Conservation (phyloP, 2,888 invertebrate species). For the Trypoxylon attenuatum region DNA sequence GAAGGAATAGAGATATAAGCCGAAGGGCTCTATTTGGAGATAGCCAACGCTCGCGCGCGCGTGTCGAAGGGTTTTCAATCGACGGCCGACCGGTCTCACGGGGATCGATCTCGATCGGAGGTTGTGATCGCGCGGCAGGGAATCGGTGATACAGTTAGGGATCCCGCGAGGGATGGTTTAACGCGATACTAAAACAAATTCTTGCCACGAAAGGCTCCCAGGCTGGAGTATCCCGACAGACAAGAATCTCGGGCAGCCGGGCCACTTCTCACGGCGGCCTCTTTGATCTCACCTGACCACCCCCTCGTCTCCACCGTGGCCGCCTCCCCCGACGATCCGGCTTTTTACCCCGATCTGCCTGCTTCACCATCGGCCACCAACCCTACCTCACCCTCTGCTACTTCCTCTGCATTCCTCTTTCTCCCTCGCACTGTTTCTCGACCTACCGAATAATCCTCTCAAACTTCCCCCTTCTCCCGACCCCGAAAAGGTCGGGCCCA, state of each 20-base stretch:
- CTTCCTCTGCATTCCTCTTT: conserved; percentile 27
- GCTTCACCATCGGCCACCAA: conserved; percentile 9
- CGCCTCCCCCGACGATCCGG: conserved; percentile 41
- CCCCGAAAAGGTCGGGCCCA: conserved; percentile 25
- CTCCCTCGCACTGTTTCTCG: no score
- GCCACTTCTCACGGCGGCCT: conserved; percentile 72
- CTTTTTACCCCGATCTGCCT: conserved; percentile 46
- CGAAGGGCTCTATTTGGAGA: no score
- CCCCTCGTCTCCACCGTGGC: conserved; percentile 57
- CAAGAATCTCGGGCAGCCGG: conserved; percentile 72
- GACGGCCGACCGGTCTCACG: neutral
- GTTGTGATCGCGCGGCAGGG: neutral
- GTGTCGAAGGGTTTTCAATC: no score
- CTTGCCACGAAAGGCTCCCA: conserved; percentile 61
- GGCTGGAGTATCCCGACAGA: conserved; percentile 60
- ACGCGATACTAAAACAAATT: conserved; percentile 67
- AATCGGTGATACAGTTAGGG: conserved; percentile 1
- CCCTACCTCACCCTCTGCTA: conserved; percentile 19
- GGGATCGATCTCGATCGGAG: conserved; percentile 1
- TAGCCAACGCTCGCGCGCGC: no score
- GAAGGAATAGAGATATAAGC: no score
- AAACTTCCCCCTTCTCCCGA: conserved; percentile 2
- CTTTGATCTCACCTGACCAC: conserved; percentile 67
- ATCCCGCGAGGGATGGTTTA: conserved; percentile 44
- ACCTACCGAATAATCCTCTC: no score